A percentile compares a stretch with the other conserved stretches of the same genome.
Evolutionary conservation across 1,140 invertebrate species (phyloP).

Genomic region (Papilio polytes): DNA sequence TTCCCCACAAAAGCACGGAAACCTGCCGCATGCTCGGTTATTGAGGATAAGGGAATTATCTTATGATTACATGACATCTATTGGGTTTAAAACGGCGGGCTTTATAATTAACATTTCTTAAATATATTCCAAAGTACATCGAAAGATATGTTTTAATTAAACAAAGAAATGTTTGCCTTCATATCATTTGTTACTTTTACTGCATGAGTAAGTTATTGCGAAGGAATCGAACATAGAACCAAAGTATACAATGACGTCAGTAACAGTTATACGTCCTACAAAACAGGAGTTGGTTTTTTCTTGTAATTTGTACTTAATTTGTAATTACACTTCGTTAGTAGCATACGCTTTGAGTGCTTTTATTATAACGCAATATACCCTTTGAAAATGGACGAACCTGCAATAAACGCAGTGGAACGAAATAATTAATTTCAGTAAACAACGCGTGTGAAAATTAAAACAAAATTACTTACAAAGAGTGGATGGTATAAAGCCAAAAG

Average conservation of each 20-base stretch:
- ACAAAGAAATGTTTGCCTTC: too few relatives aligned
- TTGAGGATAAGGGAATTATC: background rate
- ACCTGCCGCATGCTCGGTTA: background rate
- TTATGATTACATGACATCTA: background rate
- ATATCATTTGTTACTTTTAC: too few relatives aligned
- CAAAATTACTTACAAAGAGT: background rate
- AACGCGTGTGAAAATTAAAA: background rate
- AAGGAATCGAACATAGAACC: too few relatives aligned
- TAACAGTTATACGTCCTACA: background rate
- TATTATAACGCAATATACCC: background rate
- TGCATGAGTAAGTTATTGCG: too few relatives aligned
- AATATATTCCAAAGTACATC: background rate
- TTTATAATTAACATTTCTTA: background rate
- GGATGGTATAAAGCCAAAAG: background rate
- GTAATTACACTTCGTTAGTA: background rate
- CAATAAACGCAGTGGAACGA: conserved; percentile 6
- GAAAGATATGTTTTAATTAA: too few relatives aligned
- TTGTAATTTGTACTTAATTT: background rate
- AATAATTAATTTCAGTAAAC: background rate
- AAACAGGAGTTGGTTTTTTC: background rate
- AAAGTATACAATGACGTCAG: too few relatives aligned
- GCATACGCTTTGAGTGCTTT: background rate
- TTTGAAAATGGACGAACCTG: background rate
- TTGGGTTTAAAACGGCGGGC: background rate
- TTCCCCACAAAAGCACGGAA: background rate